Evolutionary conservation across 2,888 invertebrate genomes (phyloP).

Genomic region (Spilosoma lubricipeda): DNA sequence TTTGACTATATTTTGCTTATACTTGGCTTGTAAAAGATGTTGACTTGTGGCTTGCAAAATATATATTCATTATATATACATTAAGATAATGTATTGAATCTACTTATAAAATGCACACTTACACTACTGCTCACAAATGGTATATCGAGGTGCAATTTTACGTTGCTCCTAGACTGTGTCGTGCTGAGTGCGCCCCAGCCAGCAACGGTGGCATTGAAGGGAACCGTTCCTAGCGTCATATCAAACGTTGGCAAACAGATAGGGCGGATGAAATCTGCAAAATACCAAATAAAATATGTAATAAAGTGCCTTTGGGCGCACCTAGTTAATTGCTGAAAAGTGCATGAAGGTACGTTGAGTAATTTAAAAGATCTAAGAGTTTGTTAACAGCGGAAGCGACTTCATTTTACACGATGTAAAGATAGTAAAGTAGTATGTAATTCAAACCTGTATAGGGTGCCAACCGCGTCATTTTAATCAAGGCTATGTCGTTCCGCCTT

Average conservation of each 20-base stretch:
- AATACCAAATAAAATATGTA: not conserved
- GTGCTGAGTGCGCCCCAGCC: conserved; percentile 56
- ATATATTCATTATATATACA: not conserved
- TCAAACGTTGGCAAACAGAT: conserved; percentile 44
- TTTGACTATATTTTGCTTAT: too few species aligned
- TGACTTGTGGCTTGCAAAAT: too few species aligned
- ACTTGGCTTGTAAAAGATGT: too few species aligned
- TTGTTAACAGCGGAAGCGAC: too few species aligned
- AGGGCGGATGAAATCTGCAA: conserved; percentile 48
- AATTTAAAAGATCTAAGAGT: too few species aligned
- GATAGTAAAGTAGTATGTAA: too few species aligned
- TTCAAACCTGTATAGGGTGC: conserved; percentile 45
- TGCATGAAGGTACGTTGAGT: too few species aligned
- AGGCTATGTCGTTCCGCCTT: conserved; percentile 76
- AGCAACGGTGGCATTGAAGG: conserved; percentile 38
- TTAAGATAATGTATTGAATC: not conserved
- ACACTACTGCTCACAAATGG: conserved; percentile 52
- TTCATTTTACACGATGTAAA: too few species aligned
- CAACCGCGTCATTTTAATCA: conserved; percentile 70
- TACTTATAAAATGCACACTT: conserved; percentile 22
- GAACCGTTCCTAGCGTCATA: conserved; percentile 24
- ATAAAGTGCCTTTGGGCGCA: not conserved
- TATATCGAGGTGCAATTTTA: conserved; percentile 62
- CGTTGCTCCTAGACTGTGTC: conserved; percentile 54
- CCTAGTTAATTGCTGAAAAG: too few species aligned